Evolutionary conservation across 2,113 vertebrate genomes (phyloP).

Genomic region (Nicator chloris): DNA sequence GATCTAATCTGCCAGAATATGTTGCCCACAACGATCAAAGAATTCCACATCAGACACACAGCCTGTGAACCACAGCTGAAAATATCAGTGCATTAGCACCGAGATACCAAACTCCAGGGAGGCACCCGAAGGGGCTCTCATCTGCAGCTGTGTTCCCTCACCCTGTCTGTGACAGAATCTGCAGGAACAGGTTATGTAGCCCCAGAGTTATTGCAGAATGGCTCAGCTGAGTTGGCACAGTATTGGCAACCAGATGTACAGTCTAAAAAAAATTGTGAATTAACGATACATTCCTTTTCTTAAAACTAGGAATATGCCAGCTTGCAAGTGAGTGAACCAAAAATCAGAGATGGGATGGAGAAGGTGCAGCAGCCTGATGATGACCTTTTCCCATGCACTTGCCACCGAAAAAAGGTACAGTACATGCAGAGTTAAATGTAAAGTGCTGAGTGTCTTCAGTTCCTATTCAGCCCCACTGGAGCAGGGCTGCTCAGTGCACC

Average conservation of each 20-base stretch:
- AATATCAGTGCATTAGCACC: slow-evolving; percentile 62
- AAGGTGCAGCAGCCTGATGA: slow-evolving; percentile 87
- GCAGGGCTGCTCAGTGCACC: neutral
- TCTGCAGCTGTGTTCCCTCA: neutral
- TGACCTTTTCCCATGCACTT: slow-evolving; percentile 91
- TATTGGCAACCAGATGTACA: neutral
- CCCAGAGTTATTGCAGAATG: neutral
- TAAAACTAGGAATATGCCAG: slow-evolving; percentile 83
- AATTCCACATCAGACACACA: neutral
- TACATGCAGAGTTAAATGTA: neutral
- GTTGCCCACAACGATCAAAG: slow-evolving; percentile 19
- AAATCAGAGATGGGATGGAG: slow-evolving; percentile 88
- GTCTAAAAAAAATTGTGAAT: neutral
- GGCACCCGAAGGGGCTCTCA: neutral
- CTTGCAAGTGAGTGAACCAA: slow-evolving; percentile 84
- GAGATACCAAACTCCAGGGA: neutral
- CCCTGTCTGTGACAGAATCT: neutral
- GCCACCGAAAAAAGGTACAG: slow-evolving; percentile 81
- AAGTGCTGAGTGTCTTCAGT: neutral
- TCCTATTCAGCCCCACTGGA: neutral
- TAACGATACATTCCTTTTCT: neutral
- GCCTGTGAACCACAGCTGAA: slow-evolving; percentile 53
- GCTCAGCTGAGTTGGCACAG: neutral
- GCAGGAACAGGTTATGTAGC: neutral
- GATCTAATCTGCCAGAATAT: slow-evolving; percentile 7